Conservation (phyloP, 2,113 vertebrate species). For the Sylvietta virens region DNA sequence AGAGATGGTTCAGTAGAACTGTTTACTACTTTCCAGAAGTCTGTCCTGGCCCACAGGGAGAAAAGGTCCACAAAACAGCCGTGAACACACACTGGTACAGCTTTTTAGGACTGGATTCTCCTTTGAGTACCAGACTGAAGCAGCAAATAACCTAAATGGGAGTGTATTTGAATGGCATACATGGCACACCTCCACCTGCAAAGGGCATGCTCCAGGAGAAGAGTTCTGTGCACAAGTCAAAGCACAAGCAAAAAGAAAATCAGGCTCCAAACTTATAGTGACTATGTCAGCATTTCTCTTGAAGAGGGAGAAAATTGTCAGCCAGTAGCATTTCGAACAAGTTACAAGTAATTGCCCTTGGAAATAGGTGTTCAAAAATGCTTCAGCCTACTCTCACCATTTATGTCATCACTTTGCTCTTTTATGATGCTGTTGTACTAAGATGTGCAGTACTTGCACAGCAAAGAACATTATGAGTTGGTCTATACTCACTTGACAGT, state of each 20-base stretch:
- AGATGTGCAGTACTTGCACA: background rate
- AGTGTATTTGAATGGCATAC: background rate
- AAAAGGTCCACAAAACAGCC: background rate
- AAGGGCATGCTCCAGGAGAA: background rate
- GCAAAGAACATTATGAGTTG: background rate
- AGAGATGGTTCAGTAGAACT: background rate
- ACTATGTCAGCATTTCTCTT: background rate
- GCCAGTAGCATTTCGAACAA: background rate
- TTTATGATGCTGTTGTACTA: background rate
- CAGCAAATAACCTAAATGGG: background rate
- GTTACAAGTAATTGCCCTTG: background rate
- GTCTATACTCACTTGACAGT: background rate
- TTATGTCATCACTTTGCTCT: background rate
- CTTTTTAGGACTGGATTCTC: background rate
- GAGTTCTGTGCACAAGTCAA: background rate
- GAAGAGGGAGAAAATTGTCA: background rate
- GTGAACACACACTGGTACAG: fast-evolving
- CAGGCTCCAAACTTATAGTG: background rate
- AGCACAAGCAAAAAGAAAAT: background rate
- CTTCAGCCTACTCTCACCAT: background rate
- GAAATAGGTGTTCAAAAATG: background rate
- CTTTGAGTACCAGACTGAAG: background rate
- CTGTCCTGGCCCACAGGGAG: background rate
- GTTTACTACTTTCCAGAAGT: background rate
- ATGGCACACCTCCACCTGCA: background rate